Base-by-base conservation (phyloP, 2,888 invertebrate genomes). In the Imbricaverruca yamaguchii region DNA sequence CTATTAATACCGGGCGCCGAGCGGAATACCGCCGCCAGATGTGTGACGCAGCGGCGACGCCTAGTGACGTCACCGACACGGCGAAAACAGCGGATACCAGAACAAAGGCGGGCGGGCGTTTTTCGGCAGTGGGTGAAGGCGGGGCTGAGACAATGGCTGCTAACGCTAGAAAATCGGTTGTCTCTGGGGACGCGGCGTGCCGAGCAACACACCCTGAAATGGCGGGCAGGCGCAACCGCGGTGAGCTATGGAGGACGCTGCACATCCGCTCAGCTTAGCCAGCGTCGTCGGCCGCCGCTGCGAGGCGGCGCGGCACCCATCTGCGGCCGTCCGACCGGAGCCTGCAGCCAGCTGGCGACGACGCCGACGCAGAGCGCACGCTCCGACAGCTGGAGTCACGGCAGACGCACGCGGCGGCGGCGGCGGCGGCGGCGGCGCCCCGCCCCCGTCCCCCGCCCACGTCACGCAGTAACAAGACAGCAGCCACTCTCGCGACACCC, bases 1-100 rank as follows among this genome's bases (percentile, higher is more conserved):
- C 74, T 74, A 74, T 55, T 74, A 55, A 74, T 74, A 74, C 69
- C 39, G 25, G 15, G 23, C 25, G 74, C 21, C 74, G 74, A 21
- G 74, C 55, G 74, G 69, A 23, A 23, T 59, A 59, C 59, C 59
- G 12, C 69, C 39, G 69, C 10, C 69, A 74, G 74, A 55, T 74
- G 74, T 7, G 53, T 55, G 55, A 74, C 10, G 23, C 65, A 12
- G 11, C 15, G 59, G 15, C 59, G 11, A 15, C 59, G 65, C 65
- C 65, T 1, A 9, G 74, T 74, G 74, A 74, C 74, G 74, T 74
- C 74, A 74, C 55, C 21, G 21, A 13, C 55, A 23, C 55, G 15
- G 39, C 13, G 74, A 53, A 65, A 53, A 74, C 74, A 18, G 74
- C 74, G 11, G 53, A 53, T 11, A 55, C 53, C 10, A 15, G 23